Conservation (phyloP, 2,888 invertebrate genomes). For the Bruchidius siliquastri region DNA sequence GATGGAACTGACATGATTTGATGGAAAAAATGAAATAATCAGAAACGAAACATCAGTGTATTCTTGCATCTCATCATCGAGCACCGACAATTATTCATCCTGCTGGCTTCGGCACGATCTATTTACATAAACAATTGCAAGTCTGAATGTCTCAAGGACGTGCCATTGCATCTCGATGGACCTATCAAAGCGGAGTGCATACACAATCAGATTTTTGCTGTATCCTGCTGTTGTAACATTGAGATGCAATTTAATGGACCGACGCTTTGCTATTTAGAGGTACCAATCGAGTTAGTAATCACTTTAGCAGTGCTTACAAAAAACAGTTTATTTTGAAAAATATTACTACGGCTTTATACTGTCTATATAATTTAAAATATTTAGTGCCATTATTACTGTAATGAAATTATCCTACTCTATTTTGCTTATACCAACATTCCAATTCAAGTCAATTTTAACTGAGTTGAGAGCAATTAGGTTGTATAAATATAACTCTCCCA, state of each 20-base stretch:
- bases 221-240: background rate
- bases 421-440: no score
- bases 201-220: background rate
- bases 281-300: no score
- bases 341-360: no score
- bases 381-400: no score
- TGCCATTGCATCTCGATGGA: conserved; percentile 1
- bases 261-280: no score
- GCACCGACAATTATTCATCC: background rate
- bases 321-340: no score
- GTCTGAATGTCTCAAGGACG: conserved; percentile 16
- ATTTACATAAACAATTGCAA: conserved; percentile 17
- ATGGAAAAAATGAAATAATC: background rate
- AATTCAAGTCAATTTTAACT: no score
- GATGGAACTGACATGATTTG: background rate
- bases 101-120: conserved; percentile 1
- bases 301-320: no score
- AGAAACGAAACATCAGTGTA: background rate
- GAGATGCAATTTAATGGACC: background rate
- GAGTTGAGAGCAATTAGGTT: no score
- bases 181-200: background rate
- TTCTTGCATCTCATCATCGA: background rate
- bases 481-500: no score
- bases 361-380: no score
- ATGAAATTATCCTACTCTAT: no score